Evolutionary conservation across 2,888 invertebrate species (phyloP), one percentile per base, ranked within the genome.

Genomic region (Pandemis cinnamomeana): DNA sequence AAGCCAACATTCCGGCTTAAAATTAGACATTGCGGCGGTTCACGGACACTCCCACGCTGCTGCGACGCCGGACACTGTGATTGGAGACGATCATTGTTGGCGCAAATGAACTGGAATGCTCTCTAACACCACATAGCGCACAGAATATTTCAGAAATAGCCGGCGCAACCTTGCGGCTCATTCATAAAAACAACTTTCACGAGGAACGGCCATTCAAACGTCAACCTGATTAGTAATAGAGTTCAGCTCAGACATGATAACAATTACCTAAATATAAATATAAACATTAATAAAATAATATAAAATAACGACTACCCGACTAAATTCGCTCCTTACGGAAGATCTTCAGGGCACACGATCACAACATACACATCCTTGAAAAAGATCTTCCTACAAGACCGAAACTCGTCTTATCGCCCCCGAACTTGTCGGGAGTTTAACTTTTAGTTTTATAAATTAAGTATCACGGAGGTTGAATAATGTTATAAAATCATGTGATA

Each of bases 1-100:
- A 84, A 89, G 90, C 89, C 90, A 89, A 90, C 89, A 91, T 91
- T 91, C 91, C 86, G 76, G 82, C 83, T 83, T 87, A 90, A 89
- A 91, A 89, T 90, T 90, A 91, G 89, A 86, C 80, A 77, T 81
- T 82, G 82, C 81, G 79, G 81, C 83, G 82, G 85, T 88, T 90
- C 89, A 90, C 88, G 84, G 88, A 86, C 87, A 83, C 86, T 78
- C 87, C 88, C 84, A 87, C 88, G 84, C 55, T 82, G 70, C 53
- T 77, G 76, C 80, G 79, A 78, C 79, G 80, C 75, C 75, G 75
- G 77, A 71, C 53, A 46, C 62, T 60, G 77, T 78, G 80, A 79
- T 82, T 78, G 77, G 78, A 77, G 70, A 78, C 76, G 72, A 64
- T 74, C 72, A 75, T 71, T 76, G 73, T 73, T 72, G 60, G 70